Evolutionary conservation across 2,797 vertebrate genomes (phyloP).

Genomic region (Trematomus bernacchii): DNA sequence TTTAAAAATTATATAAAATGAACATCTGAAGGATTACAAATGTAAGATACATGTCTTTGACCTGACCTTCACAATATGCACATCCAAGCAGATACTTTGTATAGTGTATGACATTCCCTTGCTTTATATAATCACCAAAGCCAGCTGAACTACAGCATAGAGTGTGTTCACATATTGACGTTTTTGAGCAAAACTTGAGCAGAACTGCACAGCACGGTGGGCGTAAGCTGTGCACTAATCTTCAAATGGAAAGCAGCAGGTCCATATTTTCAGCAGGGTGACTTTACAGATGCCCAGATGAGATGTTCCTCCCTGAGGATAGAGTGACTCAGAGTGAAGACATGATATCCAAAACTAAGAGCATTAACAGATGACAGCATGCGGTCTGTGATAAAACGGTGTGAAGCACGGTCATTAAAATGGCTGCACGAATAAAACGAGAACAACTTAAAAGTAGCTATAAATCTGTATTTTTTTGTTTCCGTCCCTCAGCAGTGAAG

Average conservation of each 20-base stretch:
- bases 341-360: constrained; percentile 24
- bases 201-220: constrained; percentile 52
- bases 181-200: constrained; percentile 38
- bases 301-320: constrained; percentile 50
- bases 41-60: not conserved
- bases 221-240: constrained; percentile 60
- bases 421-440: constrained; percentile 3
- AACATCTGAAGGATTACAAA: not conserved
- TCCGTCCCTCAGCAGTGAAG: constrained; percentile 90
- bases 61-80: not conserved
- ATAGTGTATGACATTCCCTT: not conserved
- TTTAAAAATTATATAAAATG: not conserved
- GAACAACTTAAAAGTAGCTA: not conserved
- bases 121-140: constrained; percentile 7
- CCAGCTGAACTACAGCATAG: constrained; percentile 13
- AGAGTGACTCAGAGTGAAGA: constrained; percentile 46
- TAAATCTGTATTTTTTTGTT: constrained; percentile 34
- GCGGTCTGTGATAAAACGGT: constrained; percentile 18
- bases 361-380: constrained; percentile 44
- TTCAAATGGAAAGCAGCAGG: constrained; percentile 76
- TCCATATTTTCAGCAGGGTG: constrained; percentile 45
- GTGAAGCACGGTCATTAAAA: constrained; percentile 11
- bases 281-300: constrained; percentile 48
- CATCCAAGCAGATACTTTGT: not conserved
- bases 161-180: constrained; percentile 38